These are phyloP conservation scores for Hydrozoanthus gracilis DNA, from an alignment of 92 coral and sea anemone species.

Conservation along the genomic window DNA sequence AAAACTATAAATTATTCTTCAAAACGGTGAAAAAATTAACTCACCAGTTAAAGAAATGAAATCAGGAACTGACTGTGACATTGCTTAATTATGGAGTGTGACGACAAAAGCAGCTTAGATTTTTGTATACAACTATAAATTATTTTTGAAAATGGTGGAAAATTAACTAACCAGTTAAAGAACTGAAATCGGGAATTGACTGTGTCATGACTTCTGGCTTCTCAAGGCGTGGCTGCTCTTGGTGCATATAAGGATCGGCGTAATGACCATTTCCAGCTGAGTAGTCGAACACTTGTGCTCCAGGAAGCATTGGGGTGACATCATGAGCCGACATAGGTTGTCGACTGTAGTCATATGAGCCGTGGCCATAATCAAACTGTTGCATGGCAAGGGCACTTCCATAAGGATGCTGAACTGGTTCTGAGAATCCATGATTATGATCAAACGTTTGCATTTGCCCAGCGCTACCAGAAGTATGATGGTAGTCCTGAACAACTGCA, in stretches of 20 bases:
- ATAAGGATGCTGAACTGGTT: conserved; percentile 68
- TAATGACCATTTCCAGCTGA: conserved; percentile 62
- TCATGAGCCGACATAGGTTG: conserved; percentile 71
- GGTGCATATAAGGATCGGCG: conserved; percentile 56
- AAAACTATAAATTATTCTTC: too few relatives aligned
- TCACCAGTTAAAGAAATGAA: conserved; percentile 47
- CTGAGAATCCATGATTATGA: conserved; percentile 82
- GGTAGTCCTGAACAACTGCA: conserved; percentile 65
- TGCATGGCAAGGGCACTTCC: conserved; percentile 68
- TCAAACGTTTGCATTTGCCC: conserved; percentile 83
- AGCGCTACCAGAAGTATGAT: conserved; percentile 56
- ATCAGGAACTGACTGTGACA: conserved; percentile 36
- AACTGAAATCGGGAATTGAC: conserved; percentile 39
- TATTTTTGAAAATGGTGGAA: too few relatives aligned
- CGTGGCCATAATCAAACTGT: conserved; percentile 87
- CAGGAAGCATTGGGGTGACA: conserved; percentile 64
- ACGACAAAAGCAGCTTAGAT: too few relatives aligned
- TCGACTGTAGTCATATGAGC: conserved; percentile 43
- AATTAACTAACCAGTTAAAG: conserved; percentile 35
- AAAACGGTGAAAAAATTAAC: background rate
- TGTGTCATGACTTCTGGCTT: conserved; percentile 30
- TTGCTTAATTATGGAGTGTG: too few relatives aligned
- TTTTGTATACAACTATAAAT: too few relatives aligned
- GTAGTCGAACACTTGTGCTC: conserved; percentile 85
- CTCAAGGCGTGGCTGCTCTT: conserved; percentile 51